Base-by-base conservation (phyloP, 37 sponge, comb jelly and placozoan species). In the Cliona cf. orientalis region DNA sequence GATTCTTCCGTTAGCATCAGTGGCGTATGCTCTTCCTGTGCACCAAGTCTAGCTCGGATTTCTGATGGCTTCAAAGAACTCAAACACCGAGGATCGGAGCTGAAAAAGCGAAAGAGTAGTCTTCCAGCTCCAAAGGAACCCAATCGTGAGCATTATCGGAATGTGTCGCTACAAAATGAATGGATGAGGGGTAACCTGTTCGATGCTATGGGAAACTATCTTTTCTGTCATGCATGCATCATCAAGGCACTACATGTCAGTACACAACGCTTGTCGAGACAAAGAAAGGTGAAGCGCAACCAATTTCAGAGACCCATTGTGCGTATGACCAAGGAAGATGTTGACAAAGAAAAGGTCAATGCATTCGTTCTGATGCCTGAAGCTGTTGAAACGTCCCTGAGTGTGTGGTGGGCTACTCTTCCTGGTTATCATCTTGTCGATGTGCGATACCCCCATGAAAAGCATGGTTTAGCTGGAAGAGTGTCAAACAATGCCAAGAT, bases 141-240 rank as follows among this genome's bases (percentile, higher is more conserved):
- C n/a, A n/a, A n/a, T n/a, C n/a, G n/a, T n/a, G n/a, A n/a, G n/a
- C n/a, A 78, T 19, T 78, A 78, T 41, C 29, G 78, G 42, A 57
- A 78, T 78, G 14, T 78, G 3, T 45, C 46, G 2, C 23, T 32
- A 28, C 73, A 82, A 42, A 82, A 82, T 49, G 66, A 71, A 62
- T 82, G 74, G 83, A 45, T 82, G 32, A 3, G 72, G n/a, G 23
- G 25, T 2, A 82, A 82, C 46, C 19, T 71, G 9, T 82, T 63
- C 61, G 83, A 82, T 29, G 3, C 26, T 57, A 19, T 72, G 61
- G 83, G 74, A 21, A 82, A 82, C 83, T 82, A 82, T 37, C 38
- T 82, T 19, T 81, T 40, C 34, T 81, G 81, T 41, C 53, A 49
- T 14, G 14, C 9, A 9, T 49, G 53, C 53, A 49, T 49, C 53